These are phyloP conservation scores for Mylabris phalerata DNA, from an alignment of 1,140 invertebrate genomes.

Conservation along the genomic window DNA sequence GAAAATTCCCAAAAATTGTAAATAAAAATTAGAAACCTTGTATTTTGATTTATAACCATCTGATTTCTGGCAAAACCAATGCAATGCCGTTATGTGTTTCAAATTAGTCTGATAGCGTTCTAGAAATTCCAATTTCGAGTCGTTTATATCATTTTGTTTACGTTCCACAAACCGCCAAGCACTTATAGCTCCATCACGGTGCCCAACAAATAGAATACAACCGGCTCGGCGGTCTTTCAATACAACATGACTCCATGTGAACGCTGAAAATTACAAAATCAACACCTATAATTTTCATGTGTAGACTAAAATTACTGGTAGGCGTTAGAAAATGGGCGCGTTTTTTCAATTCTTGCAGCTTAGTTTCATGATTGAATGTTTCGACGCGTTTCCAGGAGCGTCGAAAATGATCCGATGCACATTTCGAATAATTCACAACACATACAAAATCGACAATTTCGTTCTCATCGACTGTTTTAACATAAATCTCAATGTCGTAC, in stretches of 20 bases:
- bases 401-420: conserved; percentile 5
- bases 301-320: conserved; percentile 1
- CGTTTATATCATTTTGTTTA: conserved; percentile 4
- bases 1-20: neutral
- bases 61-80: conserved; percentile 10
- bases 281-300: no score
- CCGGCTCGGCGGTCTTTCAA: neutral
- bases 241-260: conserved; percentile 17
- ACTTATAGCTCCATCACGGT: conserved; percentile 3
- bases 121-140: conserved; percentile 5
- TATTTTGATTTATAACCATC: neutral
- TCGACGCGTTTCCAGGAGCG: conserved; percentile 3
- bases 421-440: conserved; percentile 11
- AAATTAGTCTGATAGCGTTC: conserved; percentile 6
- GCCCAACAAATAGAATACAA: conserved; percentile 12
- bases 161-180: conserved; percentile 6
- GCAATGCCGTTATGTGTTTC: conserved; percentile 7
- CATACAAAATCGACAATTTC: conserved; percentile 7
- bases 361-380: neutral
- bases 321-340: neutral
- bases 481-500: conserved; percentile 12
- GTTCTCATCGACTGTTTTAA: conserved; percentile 3
- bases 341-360: conserved; percentile 2
- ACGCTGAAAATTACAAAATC: conserved; percentile 2
- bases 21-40: no score